A percentile compares a stretch with the other conserved stretches of the same genome.
phyloP scores from a whole-genome alignment of 2,113 vertebrate genomes.

The Glaucomys volans region DNA sequence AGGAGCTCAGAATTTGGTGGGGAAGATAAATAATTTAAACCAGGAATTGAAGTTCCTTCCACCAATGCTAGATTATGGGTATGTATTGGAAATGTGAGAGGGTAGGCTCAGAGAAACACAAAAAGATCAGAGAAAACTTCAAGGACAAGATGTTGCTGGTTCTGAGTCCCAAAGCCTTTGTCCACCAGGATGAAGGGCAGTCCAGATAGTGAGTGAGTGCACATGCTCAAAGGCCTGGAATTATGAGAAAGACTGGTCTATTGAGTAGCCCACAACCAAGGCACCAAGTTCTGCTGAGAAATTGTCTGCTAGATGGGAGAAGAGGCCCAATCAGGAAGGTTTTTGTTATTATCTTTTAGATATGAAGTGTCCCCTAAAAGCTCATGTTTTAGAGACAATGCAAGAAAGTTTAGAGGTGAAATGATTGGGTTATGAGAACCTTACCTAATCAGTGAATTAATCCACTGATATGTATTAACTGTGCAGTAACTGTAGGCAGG shows the following conservation, averaged over 20 bases:
- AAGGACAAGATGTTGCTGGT: not conserved
- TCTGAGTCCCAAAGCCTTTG: not conserved
- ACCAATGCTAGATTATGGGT: not conserved
- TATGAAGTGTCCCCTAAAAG: no score
- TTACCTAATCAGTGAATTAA: no score
- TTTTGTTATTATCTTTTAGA: no score
- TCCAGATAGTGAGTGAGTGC: accelerated
- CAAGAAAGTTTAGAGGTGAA: no score
- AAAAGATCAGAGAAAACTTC: not conserved
- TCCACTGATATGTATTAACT: no score
- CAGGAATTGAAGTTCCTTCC: not conserved
- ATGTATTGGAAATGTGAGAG: no score
- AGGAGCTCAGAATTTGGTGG: not conserved
- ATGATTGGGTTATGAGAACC: no score
- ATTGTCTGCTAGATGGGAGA: not conserved
- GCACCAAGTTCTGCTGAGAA: not conserved
- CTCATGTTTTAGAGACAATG: no score
- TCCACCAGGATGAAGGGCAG: not conserved
- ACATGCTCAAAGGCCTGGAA: accelerated
- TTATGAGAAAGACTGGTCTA: not conserved
- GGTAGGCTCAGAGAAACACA: not conserved
- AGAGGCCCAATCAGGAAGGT: not conserved
- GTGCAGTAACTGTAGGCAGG: no score
- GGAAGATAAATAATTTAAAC: not conserved
- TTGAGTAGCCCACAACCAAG: not conserved